Evolutionary conservation across 1,140 invertebrate species (phyloP).

Genomic region (Ylistrum balloti): DNA sequence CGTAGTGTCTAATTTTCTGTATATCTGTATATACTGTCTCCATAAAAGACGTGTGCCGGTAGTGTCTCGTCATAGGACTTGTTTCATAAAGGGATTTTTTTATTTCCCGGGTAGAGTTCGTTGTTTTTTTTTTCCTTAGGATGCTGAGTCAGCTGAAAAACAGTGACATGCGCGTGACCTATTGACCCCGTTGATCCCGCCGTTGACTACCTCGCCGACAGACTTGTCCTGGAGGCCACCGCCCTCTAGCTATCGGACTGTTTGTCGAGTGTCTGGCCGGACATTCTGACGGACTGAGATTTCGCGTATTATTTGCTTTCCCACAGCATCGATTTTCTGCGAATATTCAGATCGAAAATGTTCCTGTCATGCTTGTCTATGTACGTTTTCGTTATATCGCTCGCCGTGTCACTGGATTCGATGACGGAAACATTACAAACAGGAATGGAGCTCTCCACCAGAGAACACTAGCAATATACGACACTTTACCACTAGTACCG

Average conservation of each 20-base stretch:
- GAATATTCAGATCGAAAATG: constrained; percentile 35
- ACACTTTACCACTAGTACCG: not conserved
- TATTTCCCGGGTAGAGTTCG: no score
- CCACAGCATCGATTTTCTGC: not conserved
- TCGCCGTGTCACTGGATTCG: not conserved
- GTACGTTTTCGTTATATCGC: constrained; percentile 19
- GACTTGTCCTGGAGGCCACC: not conserved
- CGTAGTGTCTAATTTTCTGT: no score
- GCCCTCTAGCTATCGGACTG: not conserved
- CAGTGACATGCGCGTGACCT: no score
- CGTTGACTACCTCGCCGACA: not conserved
- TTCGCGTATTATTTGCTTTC: not conserved
- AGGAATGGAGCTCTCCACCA: not conserved
- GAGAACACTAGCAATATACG: not conserved
- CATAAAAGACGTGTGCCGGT: no score
- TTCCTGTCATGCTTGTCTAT: not conserved
- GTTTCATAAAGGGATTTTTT: no score
- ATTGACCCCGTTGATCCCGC: not conserved
- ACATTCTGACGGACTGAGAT: not conserved
- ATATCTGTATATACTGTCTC: no score
- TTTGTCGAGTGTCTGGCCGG: not conserved
- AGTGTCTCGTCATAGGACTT: no score
- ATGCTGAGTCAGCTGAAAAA: no score
- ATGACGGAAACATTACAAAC: not conserved
- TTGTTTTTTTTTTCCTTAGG: no score